Evolutionary conservation across 2,797 vertebrate species (phyloP).

Genomic region (Gallinago nigripennis): DNA sequence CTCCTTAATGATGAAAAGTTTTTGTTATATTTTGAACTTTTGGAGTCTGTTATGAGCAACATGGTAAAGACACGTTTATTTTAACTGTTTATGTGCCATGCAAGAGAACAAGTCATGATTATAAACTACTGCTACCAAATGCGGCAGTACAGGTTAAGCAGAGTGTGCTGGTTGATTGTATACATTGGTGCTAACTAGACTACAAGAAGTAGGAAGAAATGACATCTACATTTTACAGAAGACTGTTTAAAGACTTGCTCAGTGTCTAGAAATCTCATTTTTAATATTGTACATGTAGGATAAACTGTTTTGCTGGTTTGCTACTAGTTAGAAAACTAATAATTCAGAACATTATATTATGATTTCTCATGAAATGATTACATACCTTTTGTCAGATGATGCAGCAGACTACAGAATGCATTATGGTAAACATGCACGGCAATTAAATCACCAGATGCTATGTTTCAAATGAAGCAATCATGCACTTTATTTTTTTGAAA

Average conservation of each 20-base stretch:
- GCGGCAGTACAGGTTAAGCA: neutral
- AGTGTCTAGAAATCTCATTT: neutral
- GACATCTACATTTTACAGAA: neutral
- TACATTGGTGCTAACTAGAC: neutral
- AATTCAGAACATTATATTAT: neutral
- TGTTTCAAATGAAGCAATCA: neutral
- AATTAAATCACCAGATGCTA: neutral
- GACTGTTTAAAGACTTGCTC: neutral
- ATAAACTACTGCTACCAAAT: neutral
- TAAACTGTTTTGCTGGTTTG: neutral
- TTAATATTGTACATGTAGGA: neutral
- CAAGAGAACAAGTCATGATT: neutral
- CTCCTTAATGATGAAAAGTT: neutral
- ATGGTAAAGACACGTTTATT: neutral
- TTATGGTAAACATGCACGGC: neutral
- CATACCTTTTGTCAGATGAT: neutral
- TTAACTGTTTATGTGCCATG: neutral
- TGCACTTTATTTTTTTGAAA: neutral
- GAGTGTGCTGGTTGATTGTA: neutral
- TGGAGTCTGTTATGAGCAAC: neutral
- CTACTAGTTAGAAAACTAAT: neutral
- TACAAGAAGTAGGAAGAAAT: neutral
- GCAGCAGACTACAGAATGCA: neutral
- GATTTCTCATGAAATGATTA: neutral
- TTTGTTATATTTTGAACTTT: conserved; percentile 31